These are phyloP conservation scores for Platypus cylindrus DNA, from an alignment of 2,888 invertebrate species.

Conservation along the genomic window DNA sequence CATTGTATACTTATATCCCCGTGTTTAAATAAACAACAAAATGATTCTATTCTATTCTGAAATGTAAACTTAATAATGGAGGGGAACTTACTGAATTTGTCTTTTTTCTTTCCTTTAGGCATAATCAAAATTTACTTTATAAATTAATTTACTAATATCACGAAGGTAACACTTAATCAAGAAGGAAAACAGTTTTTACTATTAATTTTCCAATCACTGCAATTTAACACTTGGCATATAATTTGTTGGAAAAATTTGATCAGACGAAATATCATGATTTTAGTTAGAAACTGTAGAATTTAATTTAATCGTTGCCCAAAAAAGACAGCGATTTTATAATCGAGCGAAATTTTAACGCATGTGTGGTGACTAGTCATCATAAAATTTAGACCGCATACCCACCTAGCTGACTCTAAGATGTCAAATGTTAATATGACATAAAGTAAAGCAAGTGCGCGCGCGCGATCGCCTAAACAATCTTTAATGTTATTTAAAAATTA, in stretches of 20 bases:
- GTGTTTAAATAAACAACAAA: too few species aligned
- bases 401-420: too few species aligned
- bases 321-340: constrained; percentile 13
- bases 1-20: too few species aligned
- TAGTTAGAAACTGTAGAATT: constrained; percentile 20
- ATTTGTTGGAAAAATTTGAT: constrained; percentile 54
- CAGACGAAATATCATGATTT: constrained; percentile 66
- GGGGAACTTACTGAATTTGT: constrained; percentile 56
- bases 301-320: constrained; percentile 13
- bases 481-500: too few species aligned
- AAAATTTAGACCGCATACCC: too few species aligned
- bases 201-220: constrained; percentile 57
- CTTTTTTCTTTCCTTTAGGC: constrained; percentile 68
- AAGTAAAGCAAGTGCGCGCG: too few species aligned
- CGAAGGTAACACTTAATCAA: constrained; percentile 56
- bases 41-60: too few species aligned
- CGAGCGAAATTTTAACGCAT: constrained; percentile 13
- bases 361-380: too few species aligned
- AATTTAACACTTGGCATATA: constrained; percentile 58
- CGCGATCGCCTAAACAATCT: too few species aligned
- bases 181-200: constrained; percentile 65
- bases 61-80: too few species aligned
- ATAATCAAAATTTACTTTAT: constrained; percentile 40
- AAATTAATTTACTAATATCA: constrained; percentile 44
- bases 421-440: too few species aligned